These are phyloP conservation scores for Gila robusta DNA, from an alignment of 2,797 vertebrate species.

Conservation along the genomic window DNA sequence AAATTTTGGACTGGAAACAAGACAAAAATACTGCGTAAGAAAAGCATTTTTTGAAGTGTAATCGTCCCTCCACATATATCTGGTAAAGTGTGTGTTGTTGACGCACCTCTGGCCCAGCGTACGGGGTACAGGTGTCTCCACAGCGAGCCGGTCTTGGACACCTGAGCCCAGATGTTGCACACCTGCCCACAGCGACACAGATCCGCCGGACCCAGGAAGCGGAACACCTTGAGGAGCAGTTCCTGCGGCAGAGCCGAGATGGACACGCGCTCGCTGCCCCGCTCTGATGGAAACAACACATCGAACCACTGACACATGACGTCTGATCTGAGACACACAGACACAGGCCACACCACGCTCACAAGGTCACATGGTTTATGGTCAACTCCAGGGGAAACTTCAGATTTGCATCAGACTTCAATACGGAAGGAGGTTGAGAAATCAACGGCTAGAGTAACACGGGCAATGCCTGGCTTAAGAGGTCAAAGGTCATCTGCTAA, in stretches of 20 bases:
- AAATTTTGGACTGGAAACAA: no score
- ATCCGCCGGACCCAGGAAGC: conserved; percentile 89
- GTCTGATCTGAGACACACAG: not conserved
- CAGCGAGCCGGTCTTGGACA: conserved; percentile 90
- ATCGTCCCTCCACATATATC: no score
- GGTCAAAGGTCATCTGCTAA: not conserved
- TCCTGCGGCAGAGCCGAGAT: conserved; percentile 92
- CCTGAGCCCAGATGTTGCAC: conserved; percentile 88
- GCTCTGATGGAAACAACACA: conserved; percentile 72
- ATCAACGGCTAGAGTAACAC: not conserved
- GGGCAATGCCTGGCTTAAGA: not conserved
- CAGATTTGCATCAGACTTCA: not conserved
- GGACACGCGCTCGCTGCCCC: conserved; percentile 77
- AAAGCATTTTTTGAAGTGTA: no score
- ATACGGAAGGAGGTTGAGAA: conserved; percentile 15
- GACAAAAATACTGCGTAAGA: accelerated
- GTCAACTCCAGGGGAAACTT: not conserved
- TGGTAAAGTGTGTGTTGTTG: not conserved
- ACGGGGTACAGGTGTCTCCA: conserved; percentile 98
- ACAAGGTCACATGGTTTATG: not conserved
- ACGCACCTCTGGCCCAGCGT: conserved; percentile 93
- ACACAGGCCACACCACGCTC: not conserved
- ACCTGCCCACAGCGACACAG: conserved; percentile 94
- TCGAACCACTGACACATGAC: not conserved
- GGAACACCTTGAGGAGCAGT: conserved; percentile 92